phyloP scores from a whole-genome alignment of 2,797 vertebrate species.

The Nannoperca obscura region DNA sequence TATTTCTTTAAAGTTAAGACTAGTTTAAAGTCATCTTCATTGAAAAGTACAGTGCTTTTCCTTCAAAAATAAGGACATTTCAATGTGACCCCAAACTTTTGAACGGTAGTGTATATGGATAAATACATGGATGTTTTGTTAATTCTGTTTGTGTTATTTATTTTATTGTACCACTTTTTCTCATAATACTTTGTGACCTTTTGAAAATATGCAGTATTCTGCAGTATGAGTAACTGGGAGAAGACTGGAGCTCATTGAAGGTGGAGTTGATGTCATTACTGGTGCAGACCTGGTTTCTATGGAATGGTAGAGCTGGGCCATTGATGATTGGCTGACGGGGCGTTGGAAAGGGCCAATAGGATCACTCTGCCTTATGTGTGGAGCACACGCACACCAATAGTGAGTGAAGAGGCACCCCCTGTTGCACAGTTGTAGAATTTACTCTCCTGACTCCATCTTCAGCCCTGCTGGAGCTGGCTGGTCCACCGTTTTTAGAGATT shows the following conservation, averaged over 20 bases:
- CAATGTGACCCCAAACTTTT: too few species aligned
- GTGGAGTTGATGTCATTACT: constrained; percentile 65
- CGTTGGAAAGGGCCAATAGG: constrained; percentile 74
- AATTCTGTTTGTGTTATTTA: not conserved
- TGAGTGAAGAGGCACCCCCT: constrained; percentile 70
- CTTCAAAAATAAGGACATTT: too few species aligned
- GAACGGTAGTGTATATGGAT: too few species aligned
- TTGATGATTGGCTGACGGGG: constrained; percentile 69
- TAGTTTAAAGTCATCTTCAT: too few species aligned
- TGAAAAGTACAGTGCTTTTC: too few species aligned
- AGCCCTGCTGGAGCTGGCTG: constrained; percentile 60
- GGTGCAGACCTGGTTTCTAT: constrained; percentile 80
- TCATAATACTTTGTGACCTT: constrained; percentile 47
- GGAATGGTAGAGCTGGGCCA: constrained; percentile 64
- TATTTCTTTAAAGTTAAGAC: too few species aligned
- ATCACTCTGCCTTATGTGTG: constrained; percentile 51
- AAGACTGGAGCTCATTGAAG: constrained; percentile 58
- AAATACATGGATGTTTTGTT: not conserved
- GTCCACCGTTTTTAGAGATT: constrained; percentile 76
- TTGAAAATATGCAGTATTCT: constrained; percentile 10
- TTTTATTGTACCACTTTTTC: not conserved
- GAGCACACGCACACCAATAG: constrained; percentile 69
- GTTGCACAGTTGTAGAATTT: constrained; percentile 78
- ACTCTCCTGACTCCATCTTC: constrained; percentile 70
- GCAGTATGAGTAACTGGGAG: constrained; percentile 45